phyloP scores from a whole-genome alignment of 2,888 invertebrate species.

The Xylota segnis region DNA sequence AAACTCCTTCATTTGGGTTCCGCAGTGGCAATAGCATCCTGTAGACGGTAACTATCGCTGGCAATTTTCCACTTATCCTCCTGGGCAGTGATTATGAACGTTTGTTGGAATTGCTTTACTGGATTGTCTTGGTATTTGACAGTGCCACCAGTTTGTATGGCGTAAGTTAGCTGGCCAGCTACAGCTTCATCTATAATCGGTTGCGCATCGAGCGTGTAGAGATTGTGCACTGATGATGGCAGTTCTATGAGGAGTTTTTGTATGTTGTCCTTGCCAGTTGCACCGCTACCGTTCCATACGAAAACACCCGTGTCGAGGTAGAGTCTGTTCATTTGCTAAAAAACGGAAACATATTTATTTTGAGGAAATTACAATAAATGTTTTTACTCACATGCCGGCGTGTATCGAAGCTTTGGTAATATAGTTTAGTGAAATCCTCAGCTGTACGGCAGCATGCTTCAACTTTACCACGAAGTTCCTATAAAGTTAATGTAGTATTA shows the following conservation, averaged over 20 bases:
- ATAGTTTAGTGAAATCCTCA: constrained; percentile 94
- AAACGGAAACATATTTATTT: constrained; percentile 68
- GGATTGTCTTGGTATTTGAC: constrained; percentile 89
- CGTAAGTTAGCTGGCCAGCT: constrained; percentile 91
- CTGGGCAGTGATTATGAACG: constrained; percentile 93
- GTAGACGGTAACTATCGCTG: constrained; percentile 93
- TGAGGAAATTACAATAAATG: background rate
- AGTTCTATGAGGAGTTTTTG: constrained; percentile 94
- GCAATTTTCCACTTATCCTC: constrained; percentile 97
- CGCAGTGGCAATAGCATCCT: constrained; percentile 85
- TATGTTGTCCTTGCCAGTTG: constrained; percentile 92
- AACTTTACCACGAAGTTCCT: constrained; percentile 88
- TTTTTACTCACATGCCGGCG: constrained; percentile 90
- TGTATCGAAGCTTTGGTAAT: constrained; percentile 95
- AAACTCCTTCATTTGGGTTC: constrained; percentile 58
- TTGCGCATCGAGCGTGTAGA: constrained; percentile 94
- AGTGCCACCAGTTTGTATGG: constrained; percentile 93
- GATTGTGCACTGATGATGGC: constrained; percentile 91
- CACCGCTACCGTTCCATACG: constrained; percentile 96
- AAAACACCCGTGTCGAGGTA: constrained; percentile 94
- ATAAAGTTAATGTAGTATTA: constrained; percentile 77
- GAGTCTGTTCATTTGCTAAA: constrained; percentile 90
- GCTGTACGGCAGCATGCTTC: constrained; percentile 94
- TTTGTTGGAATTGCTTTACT: constrained; percentile 91
- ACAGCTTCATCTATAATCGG: constrained; percentile 92